phyloP scores from a whole-genome alignment of 2,797 vertebrate species.

The Liasis olivaceus region DNA sequence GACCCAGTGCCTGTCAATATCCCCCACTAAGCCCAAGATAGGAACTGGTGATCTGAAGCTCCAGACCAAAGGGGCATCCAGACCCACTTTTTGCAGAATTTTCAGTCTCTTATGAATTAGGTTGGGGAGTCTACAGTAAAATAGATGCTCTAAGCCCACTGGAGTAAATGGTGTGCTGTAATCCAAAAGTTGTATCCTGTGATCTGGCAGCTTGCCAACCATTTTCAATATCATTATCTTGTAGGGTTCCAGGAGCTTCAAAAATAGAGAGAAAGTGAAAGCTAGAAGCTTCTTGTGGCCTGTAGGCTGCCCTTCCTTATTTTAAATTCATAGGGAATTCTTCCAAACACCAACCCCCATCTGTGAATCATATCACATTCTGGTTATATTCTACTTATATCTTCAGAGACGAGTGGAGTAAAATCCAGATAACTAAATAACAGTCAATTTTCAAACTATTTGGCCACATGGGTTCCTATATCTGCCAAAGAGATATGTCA shows the following conservation, averaged over 20 bases:
- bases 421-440: not conserved
- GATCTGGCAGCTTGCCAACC: not conserved
- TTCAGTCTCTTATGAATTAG: not conserved
- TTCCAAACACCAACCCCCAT: not conserved
- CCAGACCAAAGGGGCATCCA: no score
- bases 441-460: not conserved
- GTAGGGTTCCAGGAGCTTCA: not conserved
- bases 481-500: constrained; percentile 4
- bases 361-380: not conserved
- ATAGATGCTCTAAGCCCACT: not conserved
- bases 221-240: not conserved
- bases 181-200: not conserved
- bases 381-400: not conserved
- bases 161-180: not conserved
- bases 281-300: not conserved
- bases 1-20: not conserved
- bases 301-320: not conserved
- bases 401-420: not conserved
- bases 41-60: not conserved
- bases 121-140: not conserved
- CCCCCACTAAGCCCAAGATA: not conserved
- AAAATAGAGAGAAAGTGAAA: not conserved
- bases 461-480: not conserved
- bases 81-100: not conserved
- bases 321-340: not conserved